Base-by-base conservation (phyloP, 2,888 invertebrate species). In the Odontocolon sp. region DNA sequence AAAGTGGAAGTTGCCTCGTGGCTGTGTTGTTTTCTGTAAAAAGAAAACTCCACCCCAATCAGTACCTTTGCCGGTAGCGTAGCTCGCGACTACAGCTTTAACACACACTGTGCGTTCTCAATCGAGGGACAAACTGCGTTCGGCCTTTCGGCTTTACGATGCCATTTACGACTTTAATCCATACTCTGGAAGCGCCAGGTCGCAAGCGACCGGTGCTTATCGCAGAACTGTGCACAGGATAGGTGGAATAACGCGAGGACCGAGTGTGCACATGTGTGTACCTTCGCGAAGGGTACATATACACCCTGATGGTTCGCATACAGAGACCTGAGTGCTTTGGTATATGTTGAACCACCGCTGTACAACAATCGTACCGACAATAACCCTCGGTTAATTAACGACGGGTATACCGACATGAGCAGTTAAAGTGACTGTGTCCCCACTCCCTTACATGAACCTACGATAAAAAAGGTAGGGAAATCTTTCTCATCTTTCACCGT, bases 131-230 rank as follows among this genome's bases (percentile, higher is more conserved):
- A 54, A 38, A 26, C 33, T 31, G 33, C 47, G 50, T 47, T 23
- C 21, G 38, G 14, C 23, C 40, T 47, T 38, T 54, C 26, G 61
- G 54, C 63, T 78, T 57, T 68, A 72, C 56, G 71, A 61, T 9
- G 31, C 56, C 71, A 77, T 76, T 81, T 77, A 81, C 78, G 78
- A 69, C 71, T 81, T 71, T 57, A 72, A 80, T 74, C 57, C 76
- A 59, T 50, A 64, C 18, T 61, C 45, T 6, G 33, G 76, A 33
- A 18, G 28, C 33, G 47, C 21, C 23, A 63, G 31, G 5, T 11
- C 31, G 8, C 14, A 11, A n/a, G 50, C 16, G 11, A 33, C 50
- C 26, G 45, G 52, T 11, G 28, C 45, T 61, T 54, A 45, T 28
- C n/a, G 45, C 2, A 11, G 33, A 52, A 18, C 33, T 59, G 36